Percentiles rank a stretch among this genome's conserved stretches.
phyloP scores from a whole-genome alignment of 2,888 invertebrate genomes.

The Liodrosophila aerea region DNA sequence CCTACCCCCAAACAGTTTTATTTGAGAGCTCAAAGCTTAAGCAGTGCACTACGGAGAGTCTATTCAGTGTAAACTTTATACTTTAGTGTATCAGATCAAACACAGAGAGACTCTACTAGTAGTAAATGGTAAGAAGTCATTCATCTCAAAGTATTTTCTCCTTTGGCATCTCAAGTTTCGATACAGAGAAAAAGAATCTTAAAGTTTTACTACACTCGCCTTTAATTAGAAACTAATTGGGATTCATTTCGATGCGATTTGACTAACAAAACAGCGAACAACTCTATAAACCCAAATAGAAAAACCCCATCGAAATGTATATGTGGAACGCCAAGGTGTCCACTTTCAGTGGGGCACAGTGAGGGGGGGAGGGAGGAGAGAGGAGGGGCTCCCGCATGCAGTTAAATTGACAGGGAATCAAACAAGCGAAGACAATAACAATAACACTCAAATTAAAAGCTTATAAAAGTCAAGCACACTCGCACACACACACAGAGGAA shows the following conservation, averaged over 20 bases:
- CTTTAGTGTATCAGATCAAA: too few relatives aligned
- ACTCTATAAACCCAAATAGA: slow-evolving; percentile 40
- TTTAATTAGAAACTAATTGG: slow-evolving; percentile 75
- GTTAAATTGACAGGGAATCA: slow-evolving; percentile 44
- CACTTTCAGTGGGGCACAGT: slow-evolving; percentile 42
- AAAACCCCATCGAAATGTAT: slow-evolving; percentile 2
- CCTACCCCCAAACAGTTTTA: too few relatives aligned
- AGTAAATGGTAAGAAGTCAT: too few relatives aligned
- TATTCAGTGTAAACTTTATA: too few relatives aligned
- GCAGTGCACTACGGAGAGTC: too few relatives aligned
- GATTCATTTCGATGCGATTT: slow-evolving; percentile 48
- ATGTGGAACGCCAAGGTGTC: slow-evolving; percentile 54
- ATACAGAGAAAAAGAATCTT: slow-evolving; percentile 8
- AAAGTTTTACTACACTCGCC: slow-evolving; percentile 42
- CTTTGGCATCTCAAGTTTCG: slow-evolving; percentile 15
- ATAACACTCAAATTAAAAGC: slow-evolving; percentile 78
- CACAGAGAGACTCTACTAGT: too few relatives aligned
- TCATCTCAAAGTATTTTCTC: neutral
- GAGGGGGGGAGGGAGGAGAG: neutral
- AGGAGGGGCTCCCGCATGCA: slow-evolving; percentile 51
- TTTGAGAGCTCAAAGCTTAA: slow-evolving; percentile 14
- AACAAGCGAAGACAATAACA: slow-evolving; percentile 56
- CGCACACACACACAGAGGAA: slow-evolving; percentile 31
- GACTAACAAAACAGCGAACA: slow-evolving; percentile 54
- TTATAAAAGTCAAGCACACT: slow-evolving; percentile 68